phyloP scores from a whole-genome alignment of 1,140 invertebrate species.

The Cydia splendana region DNA sequence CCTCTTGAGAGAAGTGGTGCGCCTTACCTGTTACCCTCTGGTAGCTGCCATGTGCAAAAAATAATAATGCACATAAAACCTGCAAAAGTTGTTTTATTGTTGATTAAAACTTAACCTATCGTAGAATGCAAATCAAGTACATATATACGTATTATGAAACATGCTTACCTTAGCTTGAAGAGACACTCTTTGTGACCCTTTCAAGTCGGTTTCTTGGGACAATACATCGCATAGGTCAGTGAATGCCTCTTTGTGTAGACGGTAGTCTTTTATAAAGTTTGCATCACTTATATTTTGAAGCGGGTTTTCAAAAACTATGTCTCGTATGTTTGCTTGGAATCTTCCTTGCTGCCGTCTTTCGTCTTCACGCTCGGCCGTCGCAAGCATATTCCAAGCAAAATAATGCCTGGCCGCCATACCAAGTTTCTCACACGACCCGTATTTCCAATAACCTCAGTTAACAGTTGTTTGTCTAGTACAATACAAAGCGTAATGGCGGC shows the following conservation, averaged over 20 bases:
- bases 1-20: conserved; percentile 21
- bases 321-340: not conserved
- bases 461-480: too few species aligned
- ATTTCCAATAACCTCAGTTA: too few species aligned
- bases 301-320: not conserved
- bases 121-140: not conserved
- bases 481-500: too few species aligned
- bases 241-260: not conserved
- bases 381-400: not conserved
- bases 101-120: not conserved
- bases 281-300: not conserved
- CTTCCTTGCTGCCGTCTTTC: not conserved
- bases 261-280: not conserved
- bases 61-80: conserved; percentile 6
- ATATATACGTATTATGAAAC: not conserved
- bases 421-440: too few species aligned
- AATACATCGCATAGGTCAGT: not conserved
- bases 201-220: not conserved
- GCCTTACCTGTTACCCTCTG: not conserved
- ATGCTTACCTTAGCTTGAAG: not conserved
- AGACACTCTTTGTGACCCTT: not conserved
- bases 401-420: too few species aligned
- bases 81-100: not conserved
- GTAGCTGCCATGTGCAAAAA: not conserved
- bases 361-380: not conserved